Base-by-base conservation (phyloP, 2,888 invertebrate genomes). In the Stenodema calcarata region DNA sequence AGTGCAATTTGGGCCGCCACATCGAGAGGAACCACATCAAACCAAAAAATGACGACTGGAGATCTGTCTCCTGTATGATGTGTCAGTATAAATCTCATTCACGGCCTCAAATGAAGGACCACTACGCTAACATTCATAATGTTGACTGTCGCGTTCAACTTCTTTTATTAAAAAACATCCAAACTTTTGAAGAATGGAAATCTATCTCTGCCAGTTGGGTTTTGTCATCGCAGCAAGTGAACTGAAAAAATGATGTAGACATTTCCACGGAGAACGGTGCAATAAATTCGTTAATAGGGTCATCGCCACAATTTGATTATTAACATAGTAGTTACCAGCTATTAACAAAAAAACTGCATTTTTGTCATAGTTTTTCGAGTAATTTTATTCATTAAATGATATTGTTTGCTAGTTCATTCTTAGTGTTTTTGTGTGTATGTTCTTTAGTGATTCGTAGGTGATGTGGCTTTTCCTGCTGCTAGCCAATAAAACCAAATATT, bases 141-240 rank as follows among this genome's bases (percentile, higher is more conserved):
- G 18, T 70, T 41, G 12, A 69, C 16, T 23, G 23, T 16, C 14
- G 7, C 12, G n/a, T 7, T 28, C 18, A 70, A 23, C 7, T 9
- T 14, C 35, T 70, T 27, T 4, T 70, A 27, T 83, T 83, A 27
- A n/a, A 69, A 11, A 44, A 42, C 44, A 16, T 70, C 14, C 23
- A 42, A 27, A n/a, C 9, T 14, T 83, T 83, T 28, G 42, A 42
- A 42, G 11, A 23, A 16, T 83, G 83, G 83, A 83, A 83, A 73
- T n/a, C 69, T 69, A 23, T 69, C 69, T 69, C 47, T 47, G 69
- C 18, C 28, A 28, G 23, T 23, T 69, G 69, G 69, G 12, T 69
- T 69, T 28, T 69, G 47, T 16, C 47, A 47, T 47, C 47, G 47
- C 47, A 47, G 47, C 47, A 47, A 47, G 47, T 47, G 47, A 12